Base-by-base conservation (phyloP, 2,888 invertebrate species). In the Andrena minutula region DNA sequence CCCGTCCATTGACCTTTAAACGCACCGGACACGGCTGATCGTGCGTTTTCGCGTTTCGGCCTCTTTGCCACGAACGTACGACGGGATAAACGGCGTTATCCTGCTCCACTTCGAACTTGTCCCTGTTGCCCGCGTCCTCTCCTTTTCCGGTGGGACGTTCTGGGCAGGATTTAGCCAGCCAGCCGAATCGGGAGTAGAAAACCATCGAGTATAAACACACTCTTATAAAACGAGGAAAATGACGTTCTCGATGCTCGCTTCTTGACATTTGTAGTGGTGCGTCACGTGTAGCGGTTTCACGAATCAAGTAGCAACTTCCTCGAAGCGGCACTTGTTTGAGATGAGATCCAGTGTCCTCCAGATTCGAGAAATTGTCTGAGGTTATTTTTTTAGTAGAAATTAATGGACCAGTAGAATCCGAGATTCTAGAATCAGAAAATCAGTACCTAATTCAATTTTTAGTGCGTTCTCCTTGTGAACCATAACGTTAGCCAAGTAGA, bases 1-100 rank as follows among this genome's bases (percentile, higher is more conserved):
- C 32, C 75, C 68, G 80, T 87, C 20, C 89, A 28, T 87, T 87
- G 87, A 86, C 87, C 87, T 88, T 41, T 87, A 84, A 84, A 87
- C 78, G 77, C 82, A 75, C 75, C 85, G 78, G 75, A 76, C 82
- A 78, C 78, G 65, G 65, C 49, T 76, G 74, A 85, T 75, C 82
- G 81, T 70, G 47, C 49, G 71, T 75, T 84, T 84, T 84, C 69
- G 72, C 75, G 53, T 68, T 79, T 61, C 84, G 41, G 16, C 47
- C 64, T 72, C 51, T 41, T 72, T 61, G 70, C 49, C 41, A 47
- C 32, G 7, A 60, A 60, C 79, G 53, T 53, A 56, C 63, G 65
- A 73, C 73, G 69, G 41, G 83, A 76, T 69, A 65, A 74, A 83
- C 70, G 60, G 41, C 30, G 56, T 74, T 84, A 61, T 84, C 61